Conservation (phyloP, 2,888 invertebrate species). For the Crocallis elinguaria region DNA sequence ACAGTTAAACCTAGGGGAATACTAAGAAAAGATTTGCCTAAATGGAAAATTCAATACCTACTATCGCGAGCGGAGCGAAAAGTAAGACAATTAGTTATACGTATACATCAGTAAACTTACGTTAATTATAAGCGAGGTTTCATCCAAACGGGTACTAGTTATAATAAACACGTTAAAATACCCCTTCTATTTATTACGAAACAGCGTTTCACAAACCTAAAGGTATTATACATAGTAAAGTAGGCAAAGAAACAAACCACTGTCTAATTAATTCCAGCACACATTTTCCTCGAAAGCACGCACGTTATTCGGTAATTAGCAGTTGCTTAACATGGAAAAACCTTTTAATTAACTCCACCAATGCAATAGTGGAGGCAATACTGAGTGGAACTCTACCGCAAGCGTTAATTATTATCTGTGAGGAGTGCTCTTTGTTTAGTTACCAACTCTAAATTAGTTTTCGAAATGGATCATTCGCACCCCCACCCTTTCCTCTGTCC, state of each 20-base stretch:
- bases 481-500: constrained; percentile 59
- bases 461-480: constrained; percentile 85
- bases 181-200: no score
- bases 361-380: constrained; percentile 74
- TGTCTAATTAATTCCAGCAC: constrained; percentile 14
- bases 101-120: no score
- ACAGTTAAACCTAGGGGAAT: no score
- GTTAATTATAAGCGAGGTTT: no score
- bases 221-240: not conserved
- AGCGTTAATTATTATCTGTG: constrained; percentile 85
- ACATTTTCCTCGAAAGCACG: constrained; percentile 21
- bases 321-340: constrained; percentile 27
- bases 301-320: constrained; percentile 20
- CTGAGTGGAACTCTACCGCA: constrained; percentile 82
- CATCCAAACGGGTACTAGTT: no score
- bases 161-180: no score
- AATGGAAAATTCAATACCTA: no score
- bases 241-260: constrained; percentile 5
- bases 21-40: no score
- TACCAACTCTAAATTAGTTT: constrained; percentile 86
- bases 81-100: no score
- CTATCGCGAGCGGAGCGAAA: no score
- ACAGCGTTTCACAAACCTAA: not conserved
- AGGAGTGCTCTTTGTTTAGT: constrained; percentile 85
- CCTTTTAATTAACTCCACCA: constrained; percentile 61